Conservation (phyloP, 2,888 invertebrate species). For the Cryptocephalus primarius region DNA sequence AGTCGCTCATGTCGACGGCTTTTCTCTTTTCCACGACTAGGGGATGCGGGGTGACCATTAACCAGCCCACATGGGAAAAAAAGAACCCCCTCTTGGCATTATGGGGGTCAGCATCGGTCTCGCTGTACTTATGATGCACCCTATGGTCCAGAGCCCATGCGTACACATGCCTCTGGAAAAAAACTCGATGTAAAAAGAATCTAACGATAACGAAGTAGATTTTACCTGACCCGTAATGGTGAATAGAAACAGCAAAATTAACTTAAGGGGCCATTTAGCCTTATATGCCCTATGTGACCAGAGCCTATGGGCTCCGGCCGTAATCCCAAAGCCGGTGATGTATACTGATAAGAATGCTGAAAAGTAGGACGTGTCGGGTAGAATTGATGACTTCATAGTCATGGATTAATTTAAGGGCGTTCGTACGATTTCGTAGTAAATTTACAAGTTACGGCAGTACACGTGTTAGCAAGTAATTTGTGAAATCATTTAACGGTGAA, state of each 20-base stretch:
- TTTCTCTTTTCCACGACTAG: slow-evolving; percentile 58
- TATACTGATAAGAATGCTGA: slow-evolving; percentile 51
- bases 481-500: no score
- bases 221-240: slow-evolving; percentile 70
- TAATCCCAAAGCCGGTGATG: slow-evolving; percentile 72
- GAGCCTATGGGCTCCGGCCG: slow-evolving; percentile 69
- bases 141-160: slow-evolving; percentile 82
- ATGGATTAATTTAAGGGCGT: background rate
- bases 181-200: no score
- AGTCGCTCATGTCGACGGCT: slow-evolving; percentile 58
- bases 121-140: slow-evolving; percentile 81
- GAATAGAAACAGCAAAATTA: slow-evolving; percentile 59
- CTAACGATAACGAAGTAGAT: no score
- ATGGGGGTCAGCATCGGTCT: slow-evolving; percentile 77
- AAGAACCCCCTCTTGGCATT: slow-evolving; percentile 64
- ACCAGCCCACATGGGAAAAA: slow-evolving; percentile 90
- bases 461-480: no score
- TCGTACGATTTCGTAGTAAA: background rate
- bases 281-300: slow-evolving; percentile 75
- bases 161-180: slow-evolving; percentile 63
- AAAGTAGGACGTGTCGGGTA: no score
- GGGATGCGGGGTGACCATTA: slow-evolving; percentile 75
- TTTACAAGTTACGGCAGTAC: no score
- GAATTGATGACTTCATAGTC: no score
- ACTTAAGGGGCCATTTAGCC: slow-evolving; percentile 57